Base-by-base conservation (phyloP, 2,797 vertebrate genomes). In the Meriones psammophilus region DNA sequence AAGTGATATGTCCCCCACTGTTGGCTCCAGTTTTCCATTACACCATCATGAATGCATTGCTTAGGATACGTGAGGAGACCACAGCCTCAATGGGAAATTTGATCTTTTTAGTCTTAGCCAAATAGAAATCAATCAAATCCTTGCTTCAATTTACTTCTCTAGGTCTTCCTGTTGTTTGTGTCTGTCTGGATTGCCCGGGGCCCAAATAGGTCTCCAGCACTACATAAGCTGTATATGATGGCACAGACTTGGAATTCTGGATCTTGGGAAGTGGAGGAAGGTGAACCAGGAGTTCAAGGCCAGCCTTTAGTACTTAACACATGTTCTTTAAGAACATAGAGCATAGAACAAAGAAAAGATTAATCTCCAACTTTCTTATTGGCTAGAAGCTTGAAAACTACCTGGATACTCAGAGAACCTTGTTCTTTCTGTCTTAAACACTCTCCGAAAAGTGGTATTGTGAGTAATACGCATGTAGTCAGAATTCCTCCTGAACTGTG, bases 81-180 rank as follows among this genome's bases (percentile, higher is more conserved):
- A 83, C 5, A 74, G 33, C 9, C 6, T 74, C 33, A 20, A 10
- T 64, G 56, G 3, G n/a, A 74, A 73, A 62, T 30, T 18, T 66
- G 22, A 28, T 89, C 36, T 71, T 94, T 96, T 92, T 60, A 36
- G 62, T 87, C 14, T 89, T 88, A 50, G n/a, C 17, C 54, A 92
- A 92, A 76, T 1, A 71, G 74, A 94, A 89, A 58, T 60, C 79
- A 91, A 84, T 76, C 68, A 80, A 86, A 39, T 3, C 18, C 5
- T 76, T 92, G 20, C 77, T 87, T 89, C 33, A 94, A 91, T 58
- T 74, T 92, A 18, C 10, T 96, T 93, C 3, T 36, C 24, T 24
- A 4, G 33, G 33, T 69, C 24, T 30, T 36, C 33, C 54, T 33
- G 22, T 28, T 69, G 12, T n/a, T 86, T 50, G 3, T 86, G 84